Evolutionary conservation across 2,797 vertebrate genomes (phyloP).

Genomic region (Halcyon smyrnensis): DNA sequence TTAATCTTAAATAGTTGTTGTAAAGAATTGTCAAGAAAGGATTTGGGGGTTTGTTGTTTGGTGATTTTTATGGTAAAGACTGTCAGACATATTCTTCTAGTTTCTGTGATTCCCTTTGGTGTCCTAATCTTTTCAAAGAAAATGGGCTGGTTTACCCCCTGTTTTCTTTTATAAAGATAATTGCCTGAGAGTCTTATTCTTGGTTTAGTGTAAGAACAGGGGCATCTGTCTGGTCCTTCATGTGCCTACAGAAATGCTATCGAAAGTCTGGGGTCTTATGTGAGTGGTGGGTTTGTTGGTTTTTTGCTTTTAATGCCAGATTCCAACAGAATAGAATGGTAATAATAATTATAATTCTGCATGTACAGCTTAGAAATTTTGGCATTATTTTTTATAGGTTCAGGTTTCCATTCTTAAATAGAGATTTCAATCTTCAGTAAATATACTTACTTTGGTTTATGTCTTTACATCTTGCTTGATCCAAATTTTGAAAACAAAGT

Average conservation of each 20-base stretch:
- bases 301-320: background rate
- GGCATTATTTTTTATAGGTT: background rate
- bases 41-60: background rate
- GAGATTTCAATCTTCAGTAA: background rate
- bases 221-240: background rate
- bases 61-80: background rate
- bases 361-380: background rate
- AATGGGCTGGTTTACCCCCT: background rate
- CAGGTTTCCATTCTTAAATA: background rate
- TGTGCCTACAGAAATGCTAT: rapidly evolving
- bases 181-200: background rate
- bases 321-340: background rate
- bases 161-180: background rate
- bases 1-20: background rate
- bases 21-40: background rate
- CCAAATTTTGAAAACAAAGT: slow-evolving; percentile 4
- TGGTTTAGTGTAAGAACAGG: background rate
- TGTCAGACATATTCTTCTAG: rapidly evolving
- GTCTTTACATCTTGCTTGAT: background rate
- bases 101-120: background rate
- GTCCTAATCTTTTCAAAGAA: background rate
- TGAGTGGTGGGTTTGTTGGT: background rate
- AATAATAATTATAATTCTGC: background rate
- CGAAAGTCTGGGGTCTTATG: background rate
- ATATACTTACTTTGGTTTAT: background rate